These are phyloP conservation scores for Cephus rjabovi DNA, from an alignment of 2,888 invertebrate genomes.

Conservation along the genomic window DNA sequence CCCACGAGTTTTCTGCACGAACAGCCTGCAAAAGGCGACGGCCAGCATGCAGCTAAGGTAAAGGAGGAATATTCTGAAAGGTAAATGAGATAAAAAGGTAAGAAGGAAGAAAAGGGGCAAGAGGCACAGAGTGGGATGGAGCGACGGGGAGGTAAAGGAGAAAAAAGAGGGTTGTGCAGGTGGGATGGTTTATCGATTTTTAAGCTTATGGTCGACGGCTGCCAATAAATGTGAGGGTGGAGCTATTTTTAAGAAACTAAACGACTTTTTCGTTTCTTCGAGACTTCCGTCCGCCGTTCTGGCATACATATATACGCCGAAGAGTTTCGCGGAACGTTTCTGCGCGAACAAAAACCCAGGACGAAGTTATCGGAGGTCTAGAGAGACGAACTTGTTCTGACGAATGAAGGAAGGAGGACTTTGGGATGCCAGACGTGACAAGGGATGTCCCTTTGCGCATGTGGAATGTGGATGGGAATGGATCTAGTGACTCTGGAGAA, in stretches of 20 bases:
- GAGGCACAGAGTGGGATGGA: background rate
- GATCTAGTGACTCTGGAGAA: background rate
- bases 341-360: background rate
- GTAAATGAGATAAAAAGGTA: background rate
- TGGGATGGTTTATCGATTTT: background rate
- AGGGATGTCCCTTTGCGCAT: background rate
- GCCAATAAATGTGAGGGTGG: background rate
- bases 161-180: background rate
- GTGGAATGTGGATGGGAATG: background rate
- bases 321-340: background rate
- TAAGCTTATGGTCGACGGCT: background rate
- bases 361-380: background rate
- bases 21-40: background rate
- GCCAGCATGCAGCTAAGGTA: background rate
- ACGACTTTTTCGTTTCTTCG: background rate
- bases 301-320: background rate
- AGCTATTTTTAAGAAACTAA: background rate
- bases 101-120: background rate
- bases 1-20: background rate
- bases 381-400: background rate
- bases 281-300: background rate
- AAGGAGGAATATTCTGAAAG: background rate
- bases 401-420: background rate
- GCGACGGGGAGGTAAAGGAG: background rate
- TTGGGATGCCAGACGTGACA: background rate